Base-by-base conservation (phyloP, 2,888 invertebrate genomes). In the Campaea margaritaria region DNA sequence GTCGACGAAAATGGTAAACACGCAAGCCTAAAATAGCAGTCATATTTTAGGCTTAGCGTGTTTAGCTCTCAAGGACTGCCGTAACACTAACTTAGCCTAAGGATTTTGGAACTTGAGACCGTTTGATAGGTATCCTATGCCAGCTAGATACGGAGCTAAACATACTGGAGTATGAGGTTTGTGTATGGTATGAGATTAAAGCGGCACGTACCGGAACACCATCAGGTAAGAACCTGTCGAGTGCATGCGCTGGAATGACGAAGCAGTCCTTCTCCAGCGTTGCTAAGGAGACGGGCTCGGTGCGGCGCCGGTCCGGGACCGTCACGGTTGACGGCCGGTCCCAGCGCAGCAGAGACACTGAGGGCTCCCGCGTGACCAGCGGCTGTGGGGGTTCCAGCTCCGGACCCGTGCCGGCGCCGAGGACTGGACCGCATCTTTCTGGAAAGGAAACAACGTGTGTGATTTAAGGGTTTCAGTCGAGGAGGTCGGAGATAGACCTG, bases 181-280 rank as follows among this genome's bases (percentile, higher is more conserved):
- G n/a, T n/a, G n/a, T n/a, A n/a, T 21, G 21, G 21, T 2, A 31
- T 1, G 31, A 7, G 7, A 1, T 3, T 31, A 31, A 31, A 31
- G 31, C 5, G 21, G 45, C 49, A 79, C 85, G 76, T 72, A 97
- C 97, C 87, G 97, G 97, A 66, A 97, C 96, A 76, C 97, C 97
- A 69, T 96, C 97, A 66, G 97, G 98, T 76, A 98, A 93, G 90
- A 98, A 98, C 73, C 97, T 94, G 83, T 96, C 96, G 74, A 97
- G 93, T 82, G 96, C 96, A 75, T 97, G 97, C 49, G 97, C 96
- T 8, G 98, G 98, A 85, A 98, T 97, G 83, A 98, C 97, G 91
- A 98, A 98, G 89, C 97, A 98, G 93, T 98, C 98, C 77, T 96
- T 94, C 88, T 97, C 97, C 76, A 97, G 93, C 48, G 96, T 96